Base-by-base conservation (phyloP, 2,797 vertebrate genomes). In the Kryptopterus vitreolus region DNA sequence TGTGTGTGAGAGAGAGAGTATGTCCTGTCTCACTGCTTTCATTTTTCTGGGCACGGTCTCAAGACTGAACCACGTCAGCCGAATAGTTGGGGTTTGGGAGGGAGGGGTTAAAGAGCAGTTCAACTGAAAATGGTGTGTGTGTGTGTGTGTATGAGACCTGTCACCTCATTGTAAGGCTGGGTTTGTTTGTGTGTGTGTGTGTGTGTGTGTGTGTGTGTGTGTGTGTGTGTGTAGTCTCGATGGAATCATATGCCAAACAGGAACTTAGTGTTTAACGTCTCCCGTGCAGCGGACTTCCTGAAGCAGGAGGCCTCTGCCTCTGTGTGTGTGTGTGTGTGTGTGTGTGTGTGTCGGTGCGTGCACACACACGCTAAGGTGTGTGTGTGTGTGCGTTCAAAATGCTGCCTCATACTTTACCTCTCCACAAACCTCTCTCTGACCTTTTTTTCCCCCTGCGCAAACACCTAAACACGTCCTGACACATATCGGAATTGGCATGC, bases 231-330 rank as follows among this genome's bases (percentile, higher is more conserved):
- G 79, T 52, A 58, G 69, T 83, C 77, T 83, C 1, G 58, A 86
- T 92, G 91, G 89, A 93, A 93, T 92, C 92, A 92, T 86, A 92
- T 92, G 91, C 91, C 93, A 92, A 88, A 93, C 92, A 93, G 94
- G 93, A 96, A 92, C 90, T 89, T 89, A 85, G 87, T 93, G 89
- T 94, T 94, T 94, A 93, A 92, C 90, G 91, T 92, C 91, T 92
- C 83, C 88, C 85, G 86, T 87, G 93, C 88, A 92, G 90, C 88
- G 84, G 90, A 91, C 90, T 96, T 95, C 91, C 92, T 94, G 92
- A 91, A 92, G 93, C 92, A 86, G 73, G 58, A 55, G 86, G 88
- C 86, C 84, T 83, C 57, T 62, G 62, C 65, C 9, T 68, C 7
- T 57, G 48, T 74, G 52, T 12, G 8, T 33, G 1, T 53, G 11